Conservation (phyloP, 2,797 vertebrate species). For the Danio tinwini region DNA sequence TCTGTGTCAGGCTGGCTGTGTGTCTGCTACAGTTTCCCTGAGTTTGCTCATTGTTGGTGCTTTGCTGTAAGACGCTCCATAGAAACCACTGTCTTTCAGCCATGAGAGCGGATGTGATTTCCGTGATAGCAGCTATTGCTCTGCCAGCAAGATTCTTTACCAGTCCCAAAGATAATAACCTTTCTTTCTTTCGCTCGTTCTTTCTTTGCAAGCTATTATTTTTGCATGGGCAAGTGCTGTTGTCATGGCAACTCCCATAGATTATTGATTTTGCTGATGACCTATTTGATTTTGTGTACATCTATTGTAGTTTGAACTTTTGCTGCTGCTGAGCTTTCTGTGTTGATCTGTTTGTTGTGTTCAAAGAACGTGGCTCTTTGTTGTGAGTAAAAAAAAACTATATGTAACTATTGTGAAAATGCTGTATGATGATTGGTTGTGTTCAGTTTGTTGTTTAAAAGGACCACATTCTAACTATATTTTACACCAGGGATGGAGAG, state of each 20-base stretch:
- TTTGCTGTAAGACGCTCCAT: slow-evolving; percentile 12
- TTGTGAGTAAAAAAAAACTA: too few species aligned
- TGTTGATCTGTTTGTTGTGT: slow-evolving; percentile 6
- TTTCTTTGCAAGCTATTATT: background rate
- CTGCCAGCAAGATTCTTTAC: slow-evolving; percentile 28
- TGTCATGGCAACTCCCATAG: slow-evolving; percentile 57
- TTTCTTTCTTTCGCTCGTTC: background rate
- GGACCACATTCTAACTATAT: background rate
- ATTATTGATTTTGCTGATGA: slow-evolving; percentile 57
- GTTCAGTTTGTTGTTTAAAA: background rate
- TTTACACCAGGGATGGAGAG: background rate
- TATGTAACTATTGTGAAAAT: background rate
- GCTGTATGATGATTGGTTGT: background rate
- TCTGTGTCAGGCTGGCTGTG: background rate
- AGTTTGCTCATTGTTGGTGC: slow-evolving; percentile 35
- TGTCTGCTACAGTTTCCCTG: slow-evolving; percentile 11
- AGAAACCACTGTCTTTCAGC: slow-evolving; percentile 28
- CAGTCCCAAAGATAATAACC: slow-evolving; percentile 14
- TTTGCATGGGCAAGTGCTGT: slow-evolving; percentile 43
- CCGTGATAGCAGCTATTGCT: slow-evolving; percentile 29
- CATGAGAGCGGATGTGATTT: slow-evolving; percentile 27
- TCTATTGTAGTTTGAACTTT: slow-evolving; percentile 17
- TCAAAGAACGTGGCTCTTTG: background rate
- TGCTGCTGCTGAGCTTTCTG: slow-evolving; percentile 11
- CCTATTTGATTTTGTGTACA: slow-evolving; percentile 47